Conservation (phyloP, 1,140 invertebrate species). For the Chymomyza costata region DNA sequence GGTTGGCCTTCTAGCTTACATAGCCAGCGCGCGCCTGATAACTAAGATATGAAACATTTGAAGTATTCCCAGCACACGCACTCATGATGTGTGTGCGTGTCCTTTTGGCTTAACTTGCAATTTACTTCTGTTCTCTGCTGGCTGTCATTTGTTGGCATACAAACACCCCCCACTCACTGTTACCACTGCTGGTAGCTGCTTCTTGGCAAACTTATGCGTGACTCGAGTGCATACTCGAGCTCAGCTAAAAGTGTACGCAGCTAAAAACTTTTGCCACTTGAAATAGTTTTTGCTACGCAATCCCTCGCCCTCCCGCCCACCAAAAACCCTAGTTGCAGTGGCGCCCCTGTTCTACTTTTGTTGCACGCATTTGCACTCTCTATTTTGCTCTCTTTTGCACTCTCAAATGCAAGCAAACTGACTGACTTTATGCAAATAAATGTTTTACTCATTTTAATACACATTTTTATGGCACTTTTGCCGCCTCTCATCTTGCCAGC, state of each 20-base stretch:
- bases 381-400: slow-evolving; percentile 2
- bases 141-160: slow-evolving; percentile 61
- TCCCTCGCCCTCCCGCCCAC: slow-evolving; percentile 23
- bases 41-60: slow-evolving; percentile 42
- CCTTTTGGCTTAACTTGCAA: slow-evolving; percentile 69
- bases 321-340: no score
- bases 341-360: no score
- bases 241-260: slow-evolving; percentile 60
- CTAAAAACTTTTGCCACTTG: slow-evolving; percentile 67
- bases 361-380: not conserved
- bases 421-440: slow-evolving; percentile 70
- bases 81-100: slow-evolving; percentile 39
- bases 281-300: slow-evolving; percentile 51
- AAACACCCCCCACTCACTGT: no score
- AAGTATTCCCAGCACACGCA: slow-evolving; percentile 26
- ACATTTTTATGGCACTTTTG: slow-evolving; percentile 70
- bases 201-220: slow-evolving; percentile 68
- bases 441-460: slow-evolving; percentile 73
- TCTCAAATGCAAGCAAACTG: slow-evolving; percentile 40
- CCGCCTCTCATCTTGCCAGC: slow-evolving; percentile 39
- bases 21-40: not conserved
- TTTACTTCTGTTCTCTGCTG: slow-evolving; percentile 34
- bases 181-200: slow-evolving; percentile 62
- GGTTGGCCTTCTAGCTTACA: not conserved
- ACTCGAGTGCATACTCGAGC: slow-evolving; percentile 64